Conservation (phyloP, 2,797 vertebrate genomes). For the Arctocebus calabarensis region DNA sequence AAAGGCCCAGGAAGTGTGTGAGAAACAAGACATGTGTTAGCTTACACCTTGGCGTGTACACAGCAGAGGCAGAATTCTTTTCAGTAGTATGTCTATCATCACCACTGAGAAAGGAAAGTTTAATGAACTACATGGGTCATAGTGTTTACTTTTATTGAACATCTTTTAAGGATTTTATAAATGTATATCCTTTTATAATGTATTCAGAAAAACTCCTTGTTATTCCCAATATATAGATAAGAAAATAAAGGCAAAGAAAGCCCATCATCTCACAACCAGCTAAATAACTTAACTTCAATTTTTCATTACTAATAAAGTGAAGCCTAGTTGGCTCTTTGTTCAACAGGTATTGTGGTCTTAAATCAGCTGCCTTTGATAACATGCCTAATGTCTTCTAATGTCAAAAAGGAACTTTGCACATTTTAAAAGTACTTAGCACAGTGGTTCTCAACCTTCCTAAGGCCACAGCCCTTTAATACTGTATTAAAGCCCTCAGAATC, state of each 20-base stretch:
- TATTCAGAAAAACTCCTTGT: neutral
- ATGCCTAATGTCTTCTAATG: neutral
- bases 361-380: constrained; percentile 7
- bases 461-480: no score
- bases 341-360: neutral
- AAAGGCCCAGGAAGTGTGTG: neutral
- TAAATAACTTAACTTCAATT: neutral
- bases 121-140: neutral
- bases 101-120: neutral
- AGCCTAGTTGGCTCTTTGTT: neutral
- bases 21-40: neutral
- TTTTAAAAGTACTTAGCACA: neutral
- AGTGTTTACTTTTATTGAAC: neutral
- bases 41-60: neutral
- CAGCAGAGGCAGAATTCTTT: neutral
- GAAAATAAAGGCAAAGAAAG: neutral
- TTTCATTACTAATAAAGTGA: neutral
- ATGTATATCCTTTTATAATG: neutral
- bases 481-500: no score
- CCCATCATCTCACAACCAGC: neutral
- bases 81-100: neutral
- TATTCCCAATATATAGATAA: neutral
- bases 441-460: no score
- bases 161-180: constrained; percentile 8
- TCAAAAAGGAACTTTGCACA: constrained; percentile 28